These are phyloP conservation scores for Teleopsis dalmanni DNA, from an alignment of 1,140 invertebrate genomes.

Conservation along the genomic window DNA sequence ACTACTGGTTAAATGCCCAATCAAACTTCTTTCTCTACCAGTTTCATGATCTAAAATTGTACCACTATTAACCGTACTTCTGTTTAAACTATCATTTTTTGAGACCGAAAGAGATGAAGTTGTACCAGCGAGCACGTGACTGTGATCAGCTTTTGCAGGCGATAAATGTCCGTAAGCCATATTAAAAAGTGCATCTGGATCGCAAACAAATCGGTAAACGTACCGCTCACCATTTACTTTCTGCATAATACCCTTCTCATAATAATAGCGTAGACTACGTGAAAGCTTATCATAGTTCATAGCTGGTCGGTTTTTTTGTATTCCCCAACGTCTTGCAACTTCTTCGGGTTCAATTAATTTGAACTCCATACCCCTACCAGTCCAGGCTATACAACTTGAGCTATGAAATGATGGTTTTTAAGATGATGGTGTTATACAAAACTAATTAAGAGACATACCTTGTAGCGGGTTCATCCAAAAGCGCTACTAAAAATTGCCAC, in stretches of 20 bases:
- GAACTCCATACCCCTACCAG: conserved; percentile 88
- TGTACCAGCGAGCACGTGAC: too few relatives aligned
- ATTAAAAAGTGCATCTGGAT: conserved; percentile 85
- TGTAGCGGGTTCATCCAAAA: conserved; percentile 72
- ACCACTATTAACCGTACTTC: too few relatives aligned
- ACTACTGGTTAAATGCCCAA: too few relatives aligned
- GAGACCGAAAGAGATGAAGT: too few relatives aligned
- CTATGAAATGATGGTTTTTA: conserved; percentile 46
- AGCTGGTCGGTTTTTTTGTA: conserved; percentile 83
- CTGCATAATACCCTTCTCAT: conserved; percentile 97
- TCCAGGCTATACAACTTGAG: conserved; percentile 89
- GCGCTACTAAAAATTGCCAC: conserved; percentile 88
- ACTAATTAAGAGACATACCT: conserved; percentile 19
- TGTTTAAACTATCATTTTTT: too few relatives aligned
- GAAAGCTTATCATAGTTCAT: conserved; percentile 98
- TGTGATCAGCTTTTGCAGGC: background rate
- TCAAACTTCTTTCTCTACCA: too few relatives aligned
- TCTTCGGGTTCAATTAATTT: conserved; percentile 93
- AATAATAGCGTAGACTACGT: conserved; percentile 87
- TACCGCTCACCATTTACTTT: conserved; percentile 94
- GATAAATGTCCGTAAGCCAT: conserved; percentile 56
- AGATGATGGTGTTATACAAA: background rate
- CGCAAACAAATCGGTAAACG: conserved; percentile 94
- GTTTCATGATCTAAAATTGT: too few relatives aligned
- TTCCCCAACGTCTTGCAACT: conserved; percentile 74